Conservation (phyloP, 2,888 invertebrate genomes). For the Eupithecia vulgata region DNA sequence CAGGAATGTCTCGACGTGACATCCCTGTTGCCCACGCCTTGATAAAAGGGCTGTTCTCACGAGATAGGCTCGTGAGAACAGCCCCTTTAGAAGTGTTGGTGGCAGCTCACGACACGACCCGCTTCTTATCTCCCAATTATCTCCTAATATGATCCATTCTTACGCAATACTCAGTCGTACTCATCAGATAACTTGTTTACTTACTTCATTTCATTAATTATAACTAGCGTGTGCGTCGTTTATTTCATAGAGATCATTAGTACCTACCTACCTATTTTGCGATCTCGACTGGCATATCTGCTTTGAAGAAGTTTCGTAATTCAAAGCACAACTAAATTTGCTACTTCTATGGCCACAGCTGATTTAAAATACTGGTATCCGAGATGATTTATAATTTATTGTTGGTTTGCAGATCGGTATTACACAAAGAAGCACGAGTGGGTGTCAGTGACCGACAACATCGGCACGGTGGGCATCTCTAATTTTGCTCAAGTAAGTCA, state of each 20-base stretch:
- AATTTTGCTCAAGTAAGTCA: slow-evolving; percentile 90
- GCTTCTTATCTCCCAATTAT: slow-evolving; percentile 16
- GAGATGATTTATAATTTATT: background rate
- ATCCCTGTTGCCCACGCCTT: too few species aligned
- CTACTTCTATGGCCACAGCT: background rate
- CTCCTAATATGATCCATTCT: slow-evolving; percentile 12
- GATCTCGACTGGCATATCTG: background rate
- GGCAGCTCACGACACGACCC: slow-evolving; percentile 1
- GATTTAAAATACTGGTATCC: background rate
- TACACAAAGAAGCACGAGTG: slow-evolving; percentile 96
- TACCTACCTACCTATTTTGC: background rate
- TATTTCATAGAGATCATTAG: background rate
- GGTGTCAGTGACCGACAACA: slow-evolving; percentile 88
- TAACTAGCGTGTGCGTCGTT: background rate
- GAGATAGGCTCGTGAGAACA: too few species aligned
- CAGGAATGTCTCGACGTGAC: too few species aligned
- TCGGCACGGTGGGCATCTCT: slow-evolving; percentile 93
- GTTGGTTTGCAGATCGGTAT: slow-evolving; percentile 81
- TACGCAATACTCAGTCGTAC: slow-evolving; percentile 9
- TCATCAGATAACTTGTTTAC: slow-evolving; percentile 9
- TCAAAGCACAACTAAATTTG: background rate
- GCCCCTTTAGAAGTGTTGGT: background rate
- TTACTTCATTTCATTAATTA: background rate
- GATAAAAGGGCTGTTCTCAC: too few species aligned
- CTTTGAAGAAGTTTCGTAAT: background rate